Evolutionary conservation across 2,797 vertebrate species (phyloP), one percentile per base, ranked within the genome.

Genomic region (Ptychadena robeensis): DNA sequence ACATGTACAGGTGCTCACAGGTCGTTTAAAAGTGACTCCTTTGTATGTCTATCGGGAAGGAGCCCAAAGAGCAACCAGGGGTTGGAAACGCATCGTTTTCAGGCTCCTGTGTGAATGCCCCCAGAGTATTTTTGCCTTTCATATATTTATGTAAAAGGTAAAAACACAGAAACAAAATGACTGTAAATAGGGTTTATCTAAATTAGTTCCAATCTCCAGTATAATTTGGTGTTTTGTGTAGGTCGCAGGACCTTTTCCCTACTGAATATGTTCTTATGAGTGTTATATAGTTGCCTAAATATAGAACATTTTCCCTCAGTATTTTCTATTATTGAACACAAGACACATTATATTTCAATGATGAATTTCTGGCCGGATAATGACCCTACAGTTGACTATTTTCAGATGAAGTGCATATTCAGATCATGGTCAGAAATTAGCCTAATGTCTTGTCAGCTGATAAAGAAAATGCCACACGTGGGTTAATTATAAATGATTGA

Each of bases 401-500:
- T 30, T 64, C 15, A 31, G 27, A 2, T 65, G 11, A 3, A 6
- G 28, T 28, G 3, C 1, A 40, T 0, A 3, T 7, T 6, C 53
- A 53, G 10, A 53, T n/a, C 48, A 53, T 53, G 18, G 48, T 53
- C 48, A 18, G 2, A 8, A 22, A 53, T 15, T 1, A 4, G 37
- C 37, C 22, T 61, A 25, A 12, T 69, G 35, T 27, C n/a, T 37
- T 69, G 35, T 69, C 67, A 69, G 12, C 28, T 25, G 34, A 37
- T 35, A 69, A 27, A 69, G 28, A 14, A 28, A 61, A 28, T 9
- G 59, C 35, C 53, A 27, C n/a, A 61, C 15, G 10, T 25, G 32
- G 28, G 28, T 77, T 65, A 77, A 34, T 48, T 32, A 25, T 53
- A 68, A 31, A 68, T 68, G 75, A 78, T 34, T 67, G 32, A 67